phyloP scores from a whole-genome alignment of 92 coral and sea anemone species.

The Phenganax stokvisi region DNA sequence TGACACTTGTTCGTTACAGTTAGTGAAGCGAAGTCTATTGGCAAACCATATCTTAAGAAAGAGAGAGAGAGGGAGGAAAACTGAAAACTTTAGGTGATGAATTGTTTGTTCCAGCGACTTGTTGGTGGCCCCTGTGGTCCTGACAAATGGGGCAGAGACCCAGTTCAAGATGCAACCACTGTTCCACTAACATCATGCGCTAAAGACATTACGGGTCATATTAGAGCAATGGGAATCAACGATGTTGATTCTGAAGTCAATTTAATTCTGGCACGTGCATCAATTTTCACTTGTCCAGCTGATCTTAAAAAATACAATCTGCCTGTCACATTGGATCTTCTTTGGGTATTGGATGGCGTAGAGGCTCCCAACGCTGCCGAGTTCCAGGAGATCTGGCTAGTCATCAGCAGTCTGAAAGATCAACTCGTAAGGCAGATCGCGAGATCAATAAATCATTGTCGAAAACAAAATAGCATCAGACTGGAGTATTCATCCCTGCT shows the following conservation, averaged over 20 bases:
- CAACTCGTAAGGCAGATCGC: slow-evolving; percentile 47
- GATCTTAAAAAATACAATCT: slow-evolving; percentile 31
- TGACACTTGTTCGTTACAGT: slow-evolving; percentile 1
- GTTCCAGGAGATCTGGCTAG: slow-evolving; percentile 41
- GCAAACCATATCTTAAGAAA: background rate
- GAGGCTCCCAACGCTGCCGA: slow-evolving; percentile 49
- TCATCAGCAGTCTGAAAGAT: slow-evolving; percentile 30
- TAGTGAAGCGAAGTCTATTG: slow-evolving; percentile 9
- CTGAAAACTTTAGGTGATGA: slow-evolving; percentile 28
- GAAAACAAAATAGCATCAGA: slow-evolving; percentile 35
- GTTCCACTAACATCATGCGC: background rate
- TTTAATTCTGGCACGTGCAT: slow-evolving; percentile 44
- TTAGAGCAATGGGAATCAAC: background rate
- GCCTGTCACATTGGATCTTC: slow-evolving; percentile 48
- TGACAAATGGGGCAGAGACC: slow-evolving; percentile 30
- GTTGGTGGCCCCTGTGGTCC: slow-evolving; percentile 40
- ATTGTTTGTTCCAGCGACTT: slow-evolving; percentile 41
- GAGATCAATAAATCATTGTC: slow-evolving; percentile 47
- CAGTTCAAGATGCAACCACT: slow-evolving; percentile 17
- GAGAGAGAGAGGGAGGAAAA: slow-evolving; percentile 13
- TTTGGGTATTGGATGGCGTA: slow-evolving; percentile 48
- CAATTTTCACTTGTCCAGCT: slow-evolving; percentile 22
- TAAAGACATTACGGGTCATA: too few relatives aligned
- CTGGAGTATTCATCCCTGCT: slow-evolving; percentile 44
- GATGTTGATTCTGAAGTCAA: slow-evolving; percentile 40